Evolutionary conservation across 1,140 invertebrate species (phyloP), one percentile per base, ranked within the genome.

Genomic region (Macrocentrus cingulum): DNA sequence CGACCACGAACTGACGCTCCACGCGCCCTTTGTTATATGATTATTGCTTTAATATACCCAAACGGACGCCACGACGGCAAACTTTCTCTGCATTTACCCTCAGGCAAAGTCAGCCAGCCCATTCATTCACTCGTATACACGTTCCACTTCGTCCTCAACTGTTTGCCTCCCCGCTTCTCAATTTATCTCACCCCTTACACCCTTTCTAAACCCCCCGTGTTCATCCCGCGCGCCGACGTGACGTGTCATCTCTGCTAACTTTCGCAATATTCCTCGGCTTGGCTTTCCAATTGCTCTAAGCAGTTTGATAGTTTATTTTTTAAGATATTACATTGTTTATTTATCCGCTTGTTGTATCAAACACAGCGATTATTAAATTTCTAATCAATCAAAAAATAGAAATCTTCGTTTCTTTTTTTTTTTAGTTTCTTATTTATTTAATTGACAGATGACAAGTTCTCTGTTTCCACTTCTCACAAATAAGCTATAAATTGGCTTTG

Each of bases 21-120:
- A 59, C 60, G 59, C 41, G 59, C 41, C 61, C 73, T 73, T 71
- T 71, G 68, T 77, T 79, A 77, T 76, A 77, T 67, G 75, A 74
- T 79, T 79, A 79, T 76, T 76, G 68, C 73, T 66, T 57, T 72
- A 71, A 70, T 71, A 59, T 45, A 59, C 41, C 54, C 49, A 25
- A 51, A 39, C 41, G 42, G 32, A 59, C 45, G 48, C 42, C 48
- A 50, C 39, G 41, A 60, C 36, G 50, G 49, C 32, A 22, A 57
- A 46, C 53, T 54, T 46, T 58, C 39, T 19, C 9, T 20, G 46
- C 42, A 48, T 63, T 50, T 60, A 50, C 58, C 62, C 58, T 57
- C 20, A 29, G 54, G 54, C 25, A 55, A 56, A 60, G 57, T 63
- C 54, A 59, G 55, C 51, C 51, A 57, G 58, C 50, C 54, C 55